These are phyloP conservation scores for Augochlora pura DNA, from an alignment of 1,140 invertebrate genomes.

Conservation along the genomic window DNA sequence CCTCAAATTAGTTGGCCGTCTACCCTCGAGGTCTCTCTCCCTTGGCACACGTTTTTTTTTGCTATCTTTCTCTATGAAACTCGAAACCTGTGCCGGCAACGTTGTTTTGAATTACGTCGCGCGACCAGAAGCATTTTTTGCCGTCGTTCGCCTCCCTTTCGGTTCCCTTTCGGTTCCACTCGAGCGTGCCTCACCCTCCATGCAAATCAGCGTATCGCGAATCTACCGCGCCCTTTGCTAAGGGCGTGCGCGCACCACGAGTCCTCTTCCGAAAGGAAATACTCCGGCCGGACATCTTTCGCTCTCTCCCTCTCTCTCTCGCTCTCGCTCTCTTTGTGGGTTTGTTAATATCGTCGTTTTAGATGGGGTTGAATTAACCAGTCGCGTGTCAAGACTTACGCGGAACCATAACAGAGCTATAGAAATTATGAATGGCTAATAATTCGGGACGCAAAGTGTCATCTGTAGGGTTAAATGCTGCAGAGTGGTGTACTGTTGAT, in stretches of 20 bases:
- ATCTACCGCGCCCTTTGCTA: conserved; percentile 43
- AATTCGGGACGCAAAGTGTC: too few relatives aligned
- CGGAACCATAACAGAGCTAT: not conserved
- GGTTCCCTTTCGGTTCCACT: conserved; percentile 2
- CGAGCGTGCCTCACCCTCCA: conserved; percentile 58
- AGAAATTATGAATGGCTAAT: too few relatives aligned
- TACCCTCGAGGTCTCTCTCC: not conserved
- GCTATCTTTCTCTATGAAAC: conserved; percentile 34
- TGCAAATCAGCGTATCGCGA: conserved; percentile 70
- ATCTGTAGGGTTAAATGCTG: too few relatives aligned
- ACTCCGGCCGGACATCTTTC: conserved; percentile 1
- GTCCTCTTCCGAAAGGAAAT: conserved; percentile 15
- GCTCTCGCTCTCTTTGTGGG: conserved; percentile 14
- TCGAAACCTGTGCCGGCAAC: conserved; percentile 56
- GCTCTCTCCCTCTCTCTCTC: conserved; percentile 2
- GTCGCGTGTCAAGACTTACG: conserved; percentile 11
- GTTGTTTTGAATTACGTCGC: conserved; percentile 58
- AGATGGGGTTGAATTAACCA: conserved; percentile 15
- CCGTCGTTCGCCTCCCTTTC: not conserved
- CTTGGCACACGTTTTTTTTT: conserved; percentile 5
- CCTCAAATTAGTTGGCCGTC: conserved; percentile 71
- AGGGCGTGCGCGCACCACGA: conserved; percentile 2
- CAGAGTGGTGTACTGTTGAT: too few relatives aligned
- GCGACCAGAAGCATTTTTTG: not conserved
- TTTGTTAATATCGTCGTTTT: not conserved